Conservation (phyloP, 2,888 invertebrate genomes). For the Tipula vernalis region DNA sequence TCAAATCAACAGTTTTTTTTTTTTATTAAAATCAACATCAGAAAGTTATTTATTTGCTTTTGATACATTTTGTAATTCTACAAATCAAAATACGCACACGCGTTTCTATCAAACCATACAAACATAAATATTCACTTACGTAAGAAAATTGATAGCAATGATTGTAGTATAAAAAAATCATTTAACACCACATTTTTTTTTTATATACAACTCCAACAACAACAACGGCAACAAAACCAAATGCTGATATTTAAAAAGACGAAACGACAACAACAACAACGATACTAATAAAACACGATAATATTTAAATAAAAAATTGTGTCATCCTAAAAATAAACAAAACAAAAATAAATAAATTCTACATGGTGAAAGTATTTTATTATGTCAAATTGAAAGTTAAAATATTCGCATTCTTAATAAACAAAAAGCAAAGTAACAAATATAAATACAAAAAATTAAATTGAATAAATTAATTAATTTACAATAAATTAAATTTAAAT, state of each 20-base stretch:
- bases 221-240: not conserved
- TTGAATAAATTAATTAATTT: conserved; percentile 4
- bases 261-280: not conserved
- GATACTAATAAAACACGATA: not conserved
- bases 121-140: not conserved
- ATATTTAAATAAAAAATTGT: conserved; percentile 4
- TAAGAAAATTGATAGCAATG: not conserved
- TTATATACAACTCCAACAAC: not conserved
- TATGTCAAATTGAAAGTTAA: conserved; percentile 4
- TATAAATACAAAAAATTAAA: not conserved
- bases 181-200: not conserved
- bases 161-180: not conserved
- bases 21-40: not conserved
- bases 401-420: not conserved
- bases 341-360: not conserved
- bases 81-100: not conserved
- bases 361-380: conserved; percentile 4
- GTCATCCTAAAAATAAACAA: conserved; percentile 4
- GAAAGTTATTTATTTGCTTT: not conserved
- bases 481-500: not conserved
- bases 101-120: not conserved
- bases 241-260: not conserved
- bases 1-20: not conserved
- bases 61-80: not conserved
- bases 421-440: not conserved